Evolutionary conservation across 2,888 invertebrate genomes (phyloP), one percentile per base, ranked within the genome.

Genomic region (Drosophila mercatorum): DNA sequence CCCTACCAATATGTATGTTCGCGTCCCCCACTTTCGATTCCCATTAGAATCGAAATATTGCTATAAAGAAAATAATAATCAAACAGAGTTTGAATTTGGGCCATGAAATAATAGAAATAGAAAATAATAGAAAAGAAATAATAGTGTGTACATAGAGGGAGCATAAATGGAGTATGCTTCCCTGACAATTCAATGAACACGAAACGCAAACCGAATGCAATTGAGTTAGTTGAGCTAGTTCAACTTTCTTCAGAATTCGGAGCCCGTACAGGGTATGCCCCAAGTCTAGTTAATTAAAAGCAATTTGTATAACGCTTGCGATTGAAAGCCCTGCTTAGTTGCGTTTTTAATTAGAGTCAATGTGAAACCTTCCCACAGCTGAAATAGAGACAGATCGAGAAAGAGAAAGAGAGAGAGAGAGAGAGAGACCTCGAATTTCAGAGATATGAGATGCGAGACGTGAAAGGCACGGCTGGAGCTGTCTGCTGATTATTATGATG

Each of bases 391-490:
- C 38, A 14, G 14, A 12, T 5, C 36, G 26, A 31, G 22, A 31
- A 12, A 26, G 43, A 56, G 43, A 51, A 34, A 34, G 38, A 56
- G 17, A 43, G n/a, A 34, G 31, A 55, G 38, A 14, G 11, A 26
- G 36, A 52, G n/a, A 31, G 10, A n/a, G 34, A 28, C 5, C 36
- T 68, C 41, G 34, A 53, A 26, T 53, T 53, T 56, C 43, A 51
- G 40, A 52, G 52, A 17, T 47, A 47, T 17, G 53, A 22, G 55
- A 28, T 14, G 44, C 22, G 55, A 55, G 63, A 53, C 51, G 68
- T 68, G 78, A 79, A 78, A 79, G 76, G 71, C 66, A 69, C 47
- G 67, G 81, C 71, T 78, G 75, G 75, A 72, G 72, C 75, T 75
- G 58, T 68, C 67, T 74, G 78, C 85, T 85, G 22, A 22, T 22